Conservation (phyloP, 2,113 vertebrate species). For the Eudyptes chrysolophus region DNA sequence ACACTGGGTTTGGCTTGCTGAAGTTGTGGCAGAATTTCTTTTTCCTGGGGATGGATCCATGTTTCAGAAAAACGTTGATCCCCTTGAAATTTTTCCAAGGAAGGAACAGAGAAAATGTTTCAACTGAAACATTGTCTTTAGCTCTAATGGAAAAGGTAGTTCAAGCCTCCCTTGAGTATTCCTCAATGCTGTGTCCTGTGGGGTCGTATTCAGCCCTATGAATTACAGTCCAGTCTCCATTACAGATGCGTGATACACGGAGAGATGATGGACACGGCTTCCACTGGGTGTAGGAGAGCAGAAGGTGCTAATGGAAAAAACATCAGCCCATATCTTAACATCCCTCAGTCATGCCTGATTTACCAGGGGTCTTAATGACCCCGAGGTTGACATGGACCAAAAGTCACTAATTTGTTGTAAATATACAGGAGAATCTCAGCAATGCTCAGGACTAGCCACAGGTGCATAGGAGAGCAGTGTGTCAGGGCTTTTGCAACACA, state of each 20-base stretch:
- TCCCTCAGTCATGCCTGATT: background rate
- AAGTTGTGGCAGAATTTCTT: background rate
- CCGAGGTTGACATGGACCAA: background rate
- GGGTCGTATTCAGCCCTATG: background rate
- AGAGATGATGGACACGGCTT: background rate
- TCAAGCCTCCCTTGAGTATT: background rate
- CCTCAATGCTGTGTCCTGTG: background rate
- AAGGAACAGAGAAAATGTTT: background rate
- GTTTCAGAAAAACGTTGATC: background rate
- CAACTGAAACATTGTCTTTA: background rate
- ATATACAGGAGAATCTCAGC: background rate
- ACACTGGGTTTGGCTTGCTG: background rate
- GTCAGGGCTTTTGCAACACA: background rate
- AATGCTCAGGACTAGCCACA: background rate
- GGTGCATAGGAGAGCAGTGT: background rate
- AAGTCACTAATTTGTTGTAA: background rate
- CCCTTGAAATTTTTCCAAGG: background rate
- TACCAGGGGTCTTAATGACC: background rate
- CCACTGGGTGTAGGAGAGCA: background rate
- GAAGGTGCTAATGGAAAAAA: background rate
- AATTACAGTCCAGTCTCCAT: background rate
- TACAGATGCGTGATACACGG: background rate
- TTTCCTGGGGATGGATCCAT: background rate
- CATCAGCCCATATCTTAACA: background rate
- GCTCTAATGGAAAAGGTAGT: background rate